phyloP scores from a whole-genome alignment of 2,113 vertebrate species.

The Tragelaphus strepsiceros region DNA sequence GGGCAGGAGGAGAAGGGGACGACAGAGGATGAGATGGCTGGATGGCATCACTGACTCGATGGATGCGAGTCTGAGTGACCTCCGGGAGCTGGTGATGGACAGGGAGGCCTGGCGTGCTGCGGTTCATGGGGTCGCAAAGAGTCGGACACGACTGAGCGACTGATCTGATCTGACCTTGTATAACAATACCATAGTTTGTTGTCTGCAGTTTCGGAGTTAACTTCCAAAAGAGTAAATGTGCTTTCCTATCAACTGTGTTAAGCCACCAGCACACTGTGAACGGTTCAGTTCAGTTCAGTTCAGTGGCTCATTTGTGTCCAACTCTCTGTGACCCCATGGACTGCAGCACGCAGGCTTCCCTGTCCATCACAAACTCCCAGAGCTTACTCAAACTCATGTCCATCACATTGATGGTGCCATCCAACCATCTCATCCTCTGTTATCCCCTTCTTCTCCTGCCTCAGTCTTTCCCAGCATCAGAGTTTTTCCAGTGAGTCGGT shows the following conservation, averaged over 20 bases:
- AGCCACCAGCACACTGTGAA: not conserved
- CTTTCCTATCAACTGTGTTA: not conserved
- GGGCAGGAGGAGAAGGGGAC: too few relatives aligned
- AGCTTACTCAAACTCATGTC: not conserved
- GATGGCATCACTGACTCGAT: too few relatives aligned
- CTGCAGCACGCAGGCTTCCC: not conserved
- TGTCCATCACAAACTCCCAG: not conserved
- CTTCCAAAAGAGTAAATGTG: not conserved
- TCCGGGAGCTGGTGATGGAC: too few relatives aligned
- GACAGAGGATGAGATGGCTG: too few relatives aligned
- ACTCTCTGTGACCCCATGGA: not conserved
- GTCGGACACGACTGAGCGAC: too few relatives aligned
- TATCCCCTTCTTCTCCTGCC: not conserved
- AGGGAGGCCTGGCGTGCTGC: too few relatives aligned
- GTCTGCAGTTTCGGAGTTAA: not conserved
- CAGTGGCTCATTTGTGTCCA: not conserved
- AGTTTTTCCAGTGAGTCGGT: not conserved
- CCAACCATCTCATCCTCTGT: not conserved
- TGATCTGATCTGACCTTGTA: too few relatives aligned
- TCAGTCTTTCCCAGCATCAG: not conserved
- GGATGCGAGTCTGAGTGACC: too few relatives aligned
- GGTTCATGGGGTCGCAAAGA: too few relatives aligned
- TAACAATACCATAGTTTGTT: not conserved
- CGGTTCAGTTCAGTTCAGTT: not conserved
- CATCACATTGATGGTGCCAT: rapidly evolving